Evolutionary conservation across 1,140 invertebrate genomes (phyloP).

Genomic region (Magallana ariakensis): DNA sequence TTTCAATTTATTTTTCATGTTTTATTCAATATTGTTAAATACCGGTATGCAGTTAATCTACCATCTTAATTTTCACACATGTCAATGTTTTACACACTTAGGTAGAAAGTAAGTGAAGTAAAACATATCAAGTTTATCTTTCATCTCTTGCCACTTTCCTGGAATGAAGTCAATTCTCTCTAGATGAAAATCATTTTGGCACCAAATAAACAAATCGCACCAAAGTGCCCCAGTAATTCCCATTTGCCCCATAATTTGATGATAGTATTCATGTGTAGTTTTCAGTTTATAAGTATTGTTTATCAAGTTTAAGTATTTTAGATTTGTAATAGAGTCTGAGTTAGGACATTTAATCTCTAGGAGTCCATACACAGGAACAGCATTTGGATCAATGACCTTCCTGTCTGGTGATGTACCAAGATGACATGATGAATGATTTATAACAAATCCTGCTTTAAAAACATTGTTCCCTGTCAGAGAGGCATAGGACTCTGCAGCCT

Average conservation of each 20-base stretch:
- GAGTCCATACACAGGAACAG: not conserved
- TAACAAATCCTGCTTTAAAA: not conserved
- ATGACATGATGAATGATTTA: no score
- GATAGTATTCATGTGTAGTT: constrained; percentile 24
- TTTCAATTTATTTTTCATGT: no score
- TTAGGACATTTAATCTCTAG: constrained; percentile 30
- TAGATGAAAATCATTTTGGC: constrained; percentile 26
- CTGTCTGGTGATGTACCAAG: no score
- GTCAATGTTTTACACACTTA: not conserved
- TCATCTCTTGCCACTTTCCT: constrained; percentile 15
- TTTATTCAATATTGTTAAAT: no score
- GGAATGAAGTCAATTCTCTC: constrained; percentile 37
- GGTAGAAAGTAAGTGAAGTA: not conserved
- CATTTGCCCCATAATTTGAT: constrained; percentile 44
- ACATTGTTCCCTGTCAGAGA: no score
- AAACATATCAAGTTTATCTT: constrained; percentile 39
- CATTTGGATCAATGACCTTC: no score
- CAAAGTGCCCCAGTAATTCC: constrained; percentile 36
- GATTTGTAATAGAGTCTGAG: not conserved
- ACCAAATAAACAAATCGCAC: constrained; percentile 45
- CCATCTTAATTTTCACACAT: not conserved
- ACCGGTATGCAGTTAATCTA: no score
- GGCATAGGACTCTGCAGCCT: no score
- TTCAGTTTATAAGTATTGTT: constrained; percentile 1
- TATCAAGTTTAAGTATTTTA: not conserved